Evolutionary conservation across 2,797 vertebrate species (phyloP).

Genomic region (Gymnoscopelus microlampas): DNA sequence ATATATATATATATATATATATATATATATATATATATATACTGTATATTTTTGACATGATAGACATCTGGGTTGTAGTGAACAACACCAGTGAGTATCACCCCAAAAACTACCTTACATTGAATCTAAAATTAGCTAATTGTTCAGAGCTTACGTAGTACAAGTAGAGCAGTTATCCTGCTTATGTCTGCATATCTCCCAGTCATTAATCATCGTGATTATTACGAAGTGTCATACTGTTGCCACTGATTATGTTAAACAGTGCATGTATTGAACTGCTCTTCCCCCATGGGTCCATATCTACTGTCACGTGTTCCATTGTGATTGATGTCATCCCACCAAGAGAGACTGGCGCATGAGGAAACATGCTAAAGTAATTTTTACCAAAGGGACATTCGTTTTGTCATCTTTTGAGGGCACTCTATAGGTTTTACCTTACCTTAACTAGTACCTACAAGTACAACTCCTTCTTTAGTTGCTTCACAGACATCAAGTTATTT

Average conservation of each 20-base stretch:
- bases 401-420: neutral
- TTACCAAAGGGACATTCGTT: neutral
- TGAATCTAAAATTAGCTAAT: neutral
- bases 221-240: conserved; percentile 4
- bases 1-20: too few relatives aligned
- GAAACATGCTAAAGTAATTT: neutral
- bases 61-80: conserved; percentile 21
- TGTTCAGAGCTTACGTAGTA: neutral
- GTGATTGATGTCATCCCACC: conserved; percentile 32
- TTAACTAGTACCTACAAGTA: too few relatives aligned
- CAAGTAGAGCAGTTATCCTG: neutral
- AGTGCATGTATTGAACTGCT: conserved; percentile 29
- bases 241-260: conserved; percentile 16
- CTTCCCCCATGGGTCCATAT: conserved; percentile 12
- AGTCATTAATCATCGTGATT: conserved; percentile 11
- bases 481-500: neutral
- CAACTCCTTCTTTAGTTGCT: neutral
- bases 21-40: too few relatives aligned
- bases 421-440: too few relatives aligned
- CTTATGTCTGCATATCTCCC: neutral
- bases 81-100: conserved; percentile 28
- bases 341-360: neutral
- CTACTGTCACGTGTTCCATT: conserved; percentile 19
- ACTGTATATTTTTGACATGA: conserved; percentile 9
- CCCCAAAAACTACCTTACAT: conserved; percentile 17